Evolutionary conservation across 1,140 invertebrate species (phyloP), one percentile per base, ranked within the genome.

Genomic region (Meloidogyne chitwoodi): DNA sequence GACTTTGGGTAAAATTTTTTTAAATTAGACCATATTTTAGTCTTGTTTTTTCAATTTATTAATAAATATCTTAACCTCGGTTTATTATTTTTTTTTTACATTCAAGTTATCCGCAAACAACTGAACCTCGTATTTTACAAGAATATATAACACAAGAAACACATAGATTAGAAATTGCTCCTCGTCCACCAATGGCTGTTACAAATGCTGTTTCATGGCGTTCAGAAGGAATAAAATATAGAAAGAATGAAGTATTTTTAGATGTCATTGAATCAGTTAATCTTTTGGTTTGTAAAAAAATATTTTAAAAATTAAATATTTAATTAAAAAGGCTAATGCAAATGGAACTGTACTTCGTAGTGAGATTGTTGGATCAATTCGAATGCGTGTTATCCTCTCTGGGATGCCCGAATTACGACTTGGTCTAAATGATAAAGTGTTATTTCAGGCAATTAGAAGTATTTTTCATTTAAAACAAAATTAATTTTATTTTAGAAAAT

Each of bases 201-300:
- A 99, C 97, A 2, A 99, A 99, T 90, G 96, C 77, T 16, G 96
- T 99, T 0, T 98, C 96, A 0, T 99, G 97, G 97, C 89, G 97
- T 66, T 96, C 96, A 0, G 96, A 99, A 88, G 96, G 96, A 2
- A 95, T 99, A 67, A 99, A 98, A 86, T 99, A 99, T 89, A 91
- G 96, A 63, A 99, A 99, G 88, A 99, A 99, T 89, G 97, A 99
- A 91, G 96, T 99, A 1, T 99, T 99, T 85, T 90, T 99, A 0
- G 97, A 99, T 91, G 97, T 99, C 4, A 98, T 99, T 81, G 97
- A 99, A 88, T 97, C 94, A 16, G 95, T 99, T 1, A 99, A 99
- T 89, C 89, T 99, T 67, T 88, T 99, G 85, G 91, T 91, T 85
- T 88, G 89, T 82, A 19, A 64, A 22, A n/a, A 22, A 22, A 26